These are phyloP conservation scores for Phytoseiulus persimilis DNA, from an alignment of 2,888 invertebrate genomes.

Conservation along the genomic window DNA sequence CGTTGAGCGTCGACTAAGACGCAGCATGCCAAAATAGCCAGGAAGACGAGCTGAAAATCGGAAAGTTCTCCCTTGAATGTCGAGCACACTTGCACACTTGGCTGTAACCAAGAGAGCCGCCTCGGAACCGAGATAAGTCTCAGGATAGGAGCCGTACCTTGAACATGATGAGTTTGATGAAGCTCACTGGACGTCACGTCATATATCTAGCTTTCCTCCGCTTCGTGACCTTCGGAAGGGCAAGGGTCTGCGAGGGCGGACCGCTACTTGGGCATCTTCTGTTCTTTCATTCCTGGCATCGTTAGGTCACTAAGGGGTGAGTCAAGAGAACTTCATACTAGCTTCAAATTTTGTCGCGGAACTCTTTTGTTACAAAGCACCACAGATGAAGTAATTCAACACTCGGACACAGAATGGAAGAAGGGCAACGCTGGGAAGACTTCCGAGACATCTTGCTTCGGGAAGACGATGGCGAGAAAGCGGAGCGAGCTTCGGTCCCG, in stretches of 20 bases:
- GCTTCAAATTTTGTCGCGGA: background rate
- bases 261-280: background rate
- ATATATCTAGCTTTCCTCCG: constrained; percentile 5
- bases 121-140: no score
- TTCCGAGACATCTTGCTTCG: background rate
- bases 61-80: background rate
- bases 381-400: background rate
- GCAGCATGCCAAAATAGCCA: background rate
- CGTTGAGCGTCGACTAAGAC: background rate
- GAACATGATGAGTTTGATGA: background rate
- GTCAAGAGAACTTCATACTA: background rate
- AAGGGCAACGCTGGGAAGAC: background rate
- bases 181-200: background rate
- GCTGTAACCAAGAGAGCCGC: no score
- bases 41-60: background rate
- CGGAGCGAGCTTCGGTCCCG: no score
- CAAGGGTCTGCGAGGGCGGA: background rate
- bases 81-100: background rate
- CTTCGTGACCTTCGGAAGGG: background rate
- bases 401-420: background rate
- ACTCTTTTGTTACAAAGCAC: background rate
- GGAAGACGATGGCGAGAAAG: no score
- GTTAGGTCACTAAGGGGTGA: background rate
- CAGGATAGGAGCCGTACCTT: background rate
- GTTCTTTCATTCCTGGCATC: background rate